Conservation (phyloP, 2,888 invertebrate genomes). For the Macroteleia sp. region DNA sequence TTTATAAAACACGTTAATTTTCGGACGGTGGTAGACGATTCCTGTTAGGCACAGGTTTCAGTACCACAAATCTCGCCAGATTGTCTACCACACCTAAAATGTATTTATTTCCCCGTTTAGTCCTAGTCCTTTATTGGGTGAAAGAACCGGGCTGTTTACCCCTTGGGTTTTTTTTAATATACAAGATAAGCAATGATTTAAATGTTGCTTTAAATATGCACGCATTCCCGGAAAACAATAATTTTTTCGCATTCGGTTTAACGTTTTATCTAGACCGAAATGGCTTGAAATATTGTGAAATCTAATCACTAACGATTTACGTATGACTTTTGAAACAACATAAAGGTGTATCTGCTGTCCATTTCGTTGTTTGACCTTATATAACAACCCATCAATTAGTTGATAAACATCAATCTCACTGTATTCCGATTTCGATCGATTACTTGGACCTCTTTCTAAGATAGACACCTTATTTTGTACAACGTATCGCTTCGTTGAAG, state of each 20-base stretch:
- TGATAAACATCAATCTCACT: too few species aligned
- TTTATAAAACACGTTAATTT: too few species aligned
- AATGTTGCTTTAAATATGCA: neutral
- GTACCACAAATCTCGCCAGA: neutral
- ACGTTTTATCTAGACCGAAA: neutral
- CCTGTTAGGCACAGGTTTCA: too few species aligned
- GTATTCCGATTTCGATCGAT: too few species aligned
- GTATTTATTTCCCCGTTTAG: slow-evolving; percentile 1
- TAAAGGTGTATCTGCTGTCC: too few species aligned
- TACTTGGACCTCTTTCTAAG: too few species aligned
- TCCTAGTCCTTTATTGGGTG: neutral
- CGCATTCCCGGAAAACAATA: neutral
- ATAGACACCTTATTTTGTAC: too few species aligned
- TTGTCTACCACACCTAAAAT: neutral
- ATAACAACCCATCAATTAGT: too few species aligned
- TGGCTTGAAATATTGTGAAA: neutral
- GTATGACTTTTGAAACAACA: neutral
- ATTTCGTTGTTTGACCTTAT: too few species aligned
- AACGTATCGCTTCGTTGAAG: too few species aligned
- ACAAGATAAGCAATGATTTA: neutral
- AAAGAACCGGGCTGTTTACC: neutral
- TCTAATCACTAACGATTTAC: neutral
- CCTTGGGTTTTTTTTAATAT: neutral
- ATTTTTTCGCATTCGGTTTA: neutral
- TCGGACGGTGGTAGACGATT: too few species aligned